Percentiles rank a stretch among this genome's conserved stretches.
Conservation (phyloP, 2,888 invertebrate species). For the Bombyx huttoni region DNA sequence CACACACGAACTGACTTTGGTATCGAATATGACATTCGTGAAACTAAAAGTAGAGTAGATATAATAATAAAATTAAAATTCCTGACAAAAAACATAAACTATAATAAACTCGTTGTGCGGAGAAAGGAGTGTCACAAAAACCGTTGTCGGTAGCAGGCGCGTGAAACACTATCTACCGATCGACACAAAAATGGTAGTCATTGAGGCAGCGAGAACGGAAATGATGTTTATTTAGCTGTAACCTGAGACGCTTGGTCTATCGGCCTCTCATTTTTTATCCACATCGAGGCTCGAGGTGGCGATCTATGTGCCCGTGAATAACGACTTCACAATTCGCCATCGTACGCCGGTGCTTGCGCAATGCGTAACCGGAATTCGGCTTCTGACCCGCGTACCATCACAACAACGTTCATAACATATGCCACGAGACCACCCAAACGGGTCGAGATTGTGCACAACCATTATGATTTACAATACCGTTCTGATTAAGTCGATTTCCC, state of each 20-base stretch:
- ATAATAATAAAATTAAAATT: constrained; percentile 26
- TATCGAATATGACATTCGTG: background rate
- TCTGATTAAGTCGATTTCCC: constrained; percentile 46
- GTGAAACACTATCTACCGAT: constrained; percentile 69
- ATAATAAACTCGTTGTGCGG: constrained; percentile 63
- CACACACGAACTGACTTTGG: too few species aligned
- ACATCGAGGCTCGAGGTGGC: constrained; percentile 18
- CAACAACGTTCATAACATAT: constrained; percentile 38
- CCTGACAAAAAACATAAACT: constrained; percentile 41
- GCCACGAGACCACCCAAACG: constrained; percentile 53
- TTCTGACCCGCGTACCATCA: constrained; percentile 50
- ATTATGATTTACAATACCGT: constrained; percentile 45
- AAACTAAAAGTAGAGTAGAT: constrained; percentile 23
- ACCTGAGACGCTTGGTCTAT: constrained; percentile 45
- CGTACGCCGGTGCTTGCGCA: constrained; percentile 26
- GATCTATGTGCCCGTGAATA: constrained; percentile 7
- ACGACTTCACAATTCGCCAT: constrained; percentile 49
- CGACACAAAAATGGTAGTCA: constrained; percentile 69
- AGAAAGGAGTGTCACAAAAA: constrained; percentile 65
- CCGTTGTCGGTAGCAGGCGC: constrained; percentile 63
- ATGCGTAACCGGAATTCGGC: constrained; percentile 38
- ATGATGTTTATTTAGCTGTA: constrained; percentile 63
- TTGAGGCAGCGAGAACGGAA: constrained; percentile 67
- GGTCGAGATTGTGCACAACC: constrained; percentile 28
- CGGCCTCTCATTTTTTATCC: constrained; percentile 56